phyloP scores from a whole-genome alignment of 2,888 invertebrate genomes.

The Rhagonycha fulva region DNA sequence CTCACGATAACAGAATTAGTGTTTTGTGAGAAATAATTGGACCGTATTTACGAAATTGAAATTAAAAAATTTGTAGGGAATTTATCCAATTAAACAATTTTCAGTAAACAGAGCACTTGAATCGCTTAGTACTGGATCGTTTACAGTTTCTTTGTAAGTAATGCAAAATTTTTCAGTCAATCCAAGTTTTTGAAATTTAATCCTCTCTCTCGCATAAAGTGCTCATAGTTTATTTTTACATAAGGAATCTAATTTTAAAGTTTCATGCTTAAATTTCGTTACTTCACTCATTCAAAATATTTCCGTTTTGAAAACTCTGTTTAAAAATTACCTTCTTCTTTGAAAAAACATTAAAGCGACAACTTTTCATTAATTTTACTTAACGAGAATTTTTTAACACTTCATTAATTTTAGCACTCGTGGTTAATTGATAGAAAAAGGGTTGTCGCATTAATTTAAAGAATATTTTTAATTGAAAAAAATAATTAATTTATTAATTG shows the following conservation, averaged over 20 bases:
- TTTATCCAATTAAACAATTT: background rate
- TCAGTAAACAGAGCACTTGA: background rate
- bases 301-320: background rate
- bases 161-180: background rate
- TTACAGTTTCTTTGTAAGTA: too few relatives aligned
- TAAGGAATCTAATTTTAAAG: constrained; percentile 3
- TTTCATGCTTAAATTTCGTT: background rate
- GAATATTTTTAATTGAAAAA: background rate
- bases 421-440: background rate
- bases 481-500: background rate
- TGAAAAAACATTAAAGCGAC: background rate
- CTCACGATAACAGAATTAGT: background rate
- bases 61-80: background rate
- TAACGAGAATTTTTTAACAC: background rate
- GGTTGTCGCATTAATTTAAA: background rate
- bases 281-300: constrained; percentile 1
- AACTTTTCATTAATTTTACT: background rate
- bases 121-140: background rate
- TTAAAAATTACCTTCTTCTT: background rate
- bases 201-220: background rate
- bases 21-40: background rate
- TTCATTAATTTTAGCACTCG: background rate
- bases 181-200: background rate
- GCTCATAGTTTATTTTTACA: constrained; percentile 1
- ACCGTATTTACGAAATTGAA: background rate